Conservation (phyloP, 2,888 invertebrate species). For the Parnassius orleans region DNA sequence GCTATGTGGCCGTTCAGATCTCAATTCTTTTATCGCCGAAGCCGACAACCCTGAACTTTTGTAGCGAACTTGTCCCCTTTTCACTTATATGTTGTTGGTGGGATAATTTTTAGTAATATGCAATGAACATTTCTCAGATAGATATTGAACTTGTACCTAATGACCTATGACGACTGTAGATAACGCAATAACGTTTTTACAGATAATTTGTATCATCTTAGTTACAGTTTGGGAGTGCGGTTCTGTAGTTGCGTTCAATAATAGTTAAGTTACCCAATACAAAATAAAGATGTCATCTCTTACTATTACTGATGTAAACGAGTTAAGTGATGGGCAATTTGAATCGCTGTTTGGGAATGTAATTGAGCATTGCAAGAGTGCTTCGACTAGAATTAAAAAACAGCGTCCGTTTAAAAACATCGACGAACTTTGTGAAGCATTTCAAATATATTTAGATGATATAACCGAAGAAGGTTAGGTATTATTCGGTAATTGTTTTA, state of each 20-base stretch:
- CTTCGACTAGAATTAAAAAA: slow-evolving; percentile 69
- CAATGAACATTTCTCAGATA: no score
- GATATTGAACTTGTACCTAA: slow-evolving; percentile 18
- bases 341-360: slow-evolving; percentile 82
- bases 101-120: no score
- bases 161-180: slow-evolving; percentile 32
- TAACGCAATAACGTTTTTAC: slow-evolving; percentile 16
- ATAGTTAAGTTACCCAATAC: not conserved
- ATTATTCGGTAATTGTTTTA: no score
- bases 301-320: slow-evolving; percentile 77
- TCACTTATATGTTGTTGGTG: no score
- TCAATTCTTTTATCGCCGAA: no score
- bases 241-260: slow-evolving; percentile 1
- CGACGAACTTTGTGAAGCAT: slow-evolving; percentile 71
- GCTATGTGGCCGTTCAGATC: no score
- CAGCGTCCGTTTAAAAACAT: slow-evolving; percentile 76
- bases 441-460: slow-evolving; percentile 78
- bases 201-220: slow-evolving; percentile 8
- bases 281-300: slow-evolving; percentile 33
- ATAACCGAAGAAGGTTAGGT: slow-evolving; percentile 69
- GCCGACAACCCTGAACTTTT: no score
- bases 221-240: not conserved
- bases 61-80: no score
- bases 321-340: slow-evolving; percentile 74
- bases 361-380: slow-evolving; percentile 81